Evolutionary conservation across 1,140 invertebrate genomes (phyloP).

Genomic region (Lithobius niger): DNA sequence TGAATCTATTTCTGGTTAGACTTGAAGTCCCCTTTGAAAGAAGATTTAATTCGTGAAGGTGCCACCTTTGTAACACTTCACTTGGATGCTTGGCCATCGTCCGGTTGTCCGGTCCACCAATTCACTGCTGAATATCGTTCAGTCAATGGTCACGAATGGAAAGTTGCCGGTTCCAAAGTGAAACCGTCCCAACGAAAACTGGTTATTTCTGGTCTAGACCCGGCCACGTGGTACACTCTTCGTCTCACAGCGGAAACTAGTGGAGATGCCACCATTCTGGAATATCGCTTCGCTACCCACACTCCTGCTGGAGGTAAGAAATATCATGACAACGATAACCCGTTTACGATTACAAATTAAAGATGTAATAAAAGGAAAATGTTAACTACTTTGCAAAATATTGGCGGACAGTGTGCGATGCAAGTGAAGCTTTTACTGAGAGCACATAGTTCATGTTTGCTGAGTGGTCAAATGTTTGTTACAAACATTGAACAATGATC

Average conservation of each 20-base stretch:
- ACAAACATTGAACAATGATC: too few species aligned
- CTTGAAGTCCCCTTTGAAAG: background rate
- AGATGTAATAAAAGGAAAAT: too few species aligned
- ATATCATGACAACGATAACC: too few species aligned
- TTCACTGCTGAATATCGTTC: slow-evolving; percentile 92
- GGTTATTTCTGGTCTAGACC: slow-evolving; percentile 76
- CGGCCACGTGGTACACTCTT: slow-evolving; percentile 77
- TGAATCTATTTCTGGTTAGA: too few species aligned
- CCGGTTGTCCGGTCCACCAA: slow-evolving; percentile 86
- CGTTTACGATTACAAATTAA: too few species aligned
- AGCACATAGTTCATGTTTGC: too few species aligned
- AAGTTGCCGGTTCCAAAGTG: slow-evolving; percentile 80
- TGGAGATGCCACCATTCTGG: slow-evolving; percentile 81
- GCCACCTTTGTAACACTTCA: slow-evolving; percentile 56
- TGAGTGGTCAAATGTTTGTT: too few species aligned
- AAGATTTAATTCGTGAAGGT: slow-evolving; percentile 3
- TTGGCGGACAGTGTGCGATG: too few species aligned
- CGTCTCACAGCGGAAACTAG: slow-evolving; percentile 89
- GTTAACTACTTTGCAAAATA: too few species aligned
- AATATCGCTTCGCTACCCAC: slow-evolving; percentile 90
- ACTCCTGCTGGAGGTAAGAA: slow-evolving; percentile 75
- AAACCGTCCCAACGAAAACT: slow-evolving; percentile 72
- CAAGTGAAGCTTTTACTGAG: too few species aligned
- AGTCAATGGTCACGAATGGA: slow-evolving; percentile 62
- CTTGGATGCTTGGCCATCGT: slow-evolving; percentile 81